Evolutionary conservation across 2,888 invertebrate species (phyloP).

Genomic region (Notodonta ziczac): DNA sequence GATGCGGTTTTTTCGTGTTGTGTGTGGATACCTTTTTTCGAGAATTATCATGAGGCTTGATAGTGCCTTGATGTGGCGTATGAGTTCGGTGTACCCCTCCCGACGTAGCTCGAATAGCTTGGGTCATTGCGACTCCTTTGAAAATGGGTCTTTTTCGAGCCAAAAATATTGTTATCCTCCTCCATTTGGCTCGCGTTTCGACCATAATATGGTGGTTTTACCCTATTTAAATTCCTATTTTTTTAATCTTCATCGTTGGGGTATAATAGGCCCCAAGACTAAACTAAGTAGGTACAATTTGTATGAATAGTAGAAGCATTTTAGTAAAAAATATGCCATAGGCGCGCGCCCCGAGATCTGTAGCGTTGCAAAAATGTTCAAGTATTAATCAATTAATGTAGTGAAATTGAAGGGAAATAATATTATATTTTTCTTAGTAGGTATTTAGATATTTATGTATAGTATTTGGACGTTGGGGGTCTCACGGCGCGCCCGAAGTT

Average conservation of each 20-base stretch:
- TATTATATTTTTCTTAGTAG: conserved; percentile 65
- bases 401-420: conserved; percentile 55
- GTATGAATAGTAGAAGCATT: conserved; percentile 60
- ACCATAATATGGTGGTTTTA: conserved; percentile 28
- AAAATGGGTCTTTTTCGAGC: conserved; percentile 29
- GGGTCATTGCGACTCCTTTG: conserved; percentile 10
- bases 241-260: conserved; percentile 28
- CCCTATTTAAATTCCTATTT: conserved; percentile 24
- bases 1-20: conserved; percentile 76
- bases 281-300: conserved; percentile 76
- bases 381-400: conserved; percentile 63
- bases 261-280: conserved; percentile 37
- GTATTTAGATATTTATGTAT: conserved; percentile 56
- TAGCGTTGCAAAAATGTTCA: conserved; percentile 46
- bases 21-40: conserved; percentile 61
- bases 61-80: conserved; percentile 75
- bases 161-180: conserved; percentile 23
- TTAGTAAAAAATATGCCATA: conserved; percentile 61
- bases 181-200: conserved; percentile 36
- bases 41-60: conserved; percentile 67
- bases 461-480: conserved; percentile 40
- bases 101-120: conserved; percentile 37
- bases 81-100: conserved; percentile 58
- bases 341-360: conserved; percentile 49
- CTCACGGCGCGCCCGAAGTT: conserved; percentile 32